Evolutionary conservation across 2,888 invertebrate genomes (phyloP).

Genomic region (Lampropteryx suffumata): DNA sequence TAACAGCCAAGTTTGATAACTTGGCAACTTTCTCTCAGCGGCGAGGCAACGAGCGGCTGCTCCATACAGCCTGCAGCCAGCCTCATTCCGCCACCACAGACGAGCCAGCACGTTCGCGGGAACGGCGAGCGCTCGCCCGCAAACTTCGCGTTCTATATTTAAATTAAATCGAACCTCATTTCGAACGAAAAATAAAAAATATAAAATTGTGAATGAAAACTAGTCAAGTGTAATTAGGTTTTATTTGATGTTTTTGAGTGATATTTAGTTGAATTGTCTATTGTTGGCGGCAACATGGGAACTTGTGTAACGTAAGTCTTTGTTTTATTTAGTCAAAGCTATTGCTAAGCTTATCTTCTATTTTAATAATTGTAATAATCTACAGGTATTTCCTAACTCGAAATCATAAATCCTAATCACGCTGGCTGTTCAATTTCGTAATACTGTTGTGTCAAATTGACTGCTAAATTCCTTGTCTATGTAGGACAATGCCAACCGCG

Average conservation of each 20-base stretch:
- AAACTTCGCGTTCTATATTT: constrained; percentile 41
- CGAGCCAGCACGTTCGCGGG: constrained; percentile 66
- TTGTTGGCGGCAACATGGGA: constrained; percentile 65
- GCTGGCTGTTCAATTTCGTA: constrained; percentile 29
- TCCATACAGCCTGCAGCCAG: constrained; percentile 47
- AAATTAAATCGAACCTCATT: constrained; percentile 42
- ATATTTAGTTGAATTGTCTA: constrained; percentile 50
- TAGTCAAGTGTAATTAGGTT: constrained; percentile 48
- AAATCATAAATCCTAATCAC: constrained; percentile 17
- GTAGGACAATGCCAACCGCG: constrained; percentile 66
- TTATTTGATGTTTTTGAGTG: constrained; percentile 56
- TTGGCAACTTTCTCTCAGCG: constrained; percentile 75
- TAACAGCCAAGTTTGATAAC: constrained; percentile 80
- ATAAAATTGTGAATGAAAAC: constrained; percentile 45
- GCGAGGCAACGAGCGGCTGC: constrained; percentile 42
- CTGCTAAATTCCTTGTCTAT: constrained; percentile 58
- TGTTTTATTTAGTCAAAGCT: constrained; percentile 35
- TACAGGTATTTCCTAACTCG: background rate
- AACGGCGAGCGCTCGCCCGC: constrained; percentile 61
- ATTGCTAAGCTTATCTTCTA: too few relatives aligned
- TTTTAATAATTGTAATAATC: too few relatives aligned
- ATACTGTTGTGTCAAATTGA: constrained; percentile 42
- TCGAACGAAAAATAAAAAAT: constrained; percentile 27
- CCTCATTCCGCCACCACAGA: constrained; percentile 64
- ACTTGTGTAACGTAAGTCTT: constrained; percentile 64